Evolutionary conservation across 2,888 invertebrate genomes (phyloP).

Genomic region (Malthinus seriepunctatus): DNA sequence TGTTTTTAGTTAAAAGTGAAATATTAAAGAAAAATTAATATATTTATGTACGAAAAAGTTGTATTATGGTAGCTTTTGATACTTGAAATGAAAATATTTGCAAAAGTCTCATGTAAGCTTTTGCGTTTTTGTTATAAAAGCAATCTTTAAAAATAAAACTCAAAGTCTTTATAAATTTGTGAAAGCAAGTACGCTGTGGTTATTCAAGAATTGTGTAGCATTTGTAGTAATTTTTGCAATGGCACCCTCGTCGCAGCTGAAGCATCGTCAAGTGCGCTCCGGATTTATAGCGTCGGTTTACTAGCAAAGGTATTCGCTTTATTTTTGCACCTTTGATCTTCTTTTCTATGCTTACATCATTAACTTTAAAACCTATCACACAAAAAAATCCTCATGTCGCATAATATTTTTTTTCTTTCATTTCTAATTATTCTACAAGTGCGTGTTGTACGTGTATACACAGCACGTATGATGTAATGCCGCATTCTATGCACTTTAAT

Average conservation of each 20-base stretch:
- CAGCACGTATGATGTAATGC: constrained; percentile 37
- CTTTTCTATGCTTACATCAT: constrained; percentile 47
- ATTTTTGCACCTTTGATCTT: constrained; percentile 48
- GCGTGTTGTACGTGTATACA: constrained; percentile 30
- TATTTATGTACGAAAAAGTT: too few species aligned
- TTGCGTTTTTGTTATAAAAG: constrained; percentile 28
- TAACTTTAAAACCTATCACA: constrained; percentile 41
- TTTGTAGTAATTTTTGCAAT: constrained; percentile 28
- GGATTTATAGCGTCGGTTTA: constrained; percentile 35
- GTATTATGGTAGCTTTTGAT: too few species aligned
- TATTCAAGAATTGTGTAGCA: constrained; percentile 28
- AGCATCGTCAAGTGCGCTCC: constrained; percentile 31
- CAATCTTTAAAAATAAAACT: constrained; percentile 27
- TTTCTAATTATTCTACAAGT: constrained; percentile 46
- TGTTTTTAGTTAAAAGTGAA: too few species aligned
- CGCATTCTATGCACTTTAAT: constrained; percentile 38
- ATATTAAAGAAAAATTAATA: too few species aligned
- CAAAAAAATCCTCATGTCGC: constrained; percentile 21
- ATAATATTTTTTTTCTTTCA: constrained; percentile 21
- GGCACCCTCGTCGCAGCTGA: constrained; percentile 27
- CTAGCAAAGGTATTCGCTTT: constrained; percentile 35
- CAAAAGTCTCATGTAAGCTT: constrained; percentile 22
- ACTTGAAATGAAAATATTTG: too few species aligned
- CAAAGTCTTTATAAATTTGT: constrained; percentile 25
- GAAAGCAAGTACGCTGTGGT: constrained; percentile 26